These are phyloP conservation scores for Champsocephalus esox DNA, from an alignment of 2,797 vertebrate species.

Conservation along the genomic window DNA sequence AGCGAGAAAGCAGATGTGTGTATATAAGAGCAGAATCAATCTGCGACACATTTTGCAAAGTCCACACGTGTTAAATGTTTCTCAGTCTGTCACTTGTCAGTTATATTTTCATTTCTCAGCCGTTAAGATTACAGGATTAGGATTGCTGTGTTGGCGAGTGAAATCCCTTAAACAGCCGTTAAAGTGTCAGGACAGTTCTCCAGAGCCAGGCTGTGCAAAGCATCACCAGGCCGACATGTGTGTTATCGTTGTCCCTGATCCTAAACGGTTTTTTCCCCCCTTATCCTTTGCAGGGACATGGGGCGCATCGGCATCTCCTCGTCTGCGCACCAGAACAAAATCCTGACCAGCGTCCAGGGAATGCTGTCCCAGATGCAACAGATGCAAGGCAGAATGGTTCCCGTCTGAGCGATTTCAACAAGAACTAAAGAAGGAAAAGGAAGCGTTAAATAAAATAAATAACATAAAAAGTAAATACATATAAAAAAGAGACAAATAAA, in stretches of 20 bases:
- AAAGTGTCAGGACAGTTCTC: conserved; percentile 41
- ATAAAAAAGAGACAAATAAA: conserved; percentile 73
- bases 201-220: conserved; percentile 56
- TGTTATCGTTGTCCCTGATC: conserved; percentile 55
- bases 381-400: conserved; percentile 97
- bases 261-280: conserved; percentile 50
- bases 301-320: conserved; percentile 93
- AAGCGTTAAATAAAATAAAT: conserved; percentile 55
- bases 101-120: conserved; percentile 19
- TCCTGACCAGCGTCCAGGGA: conserved; percentile 93
- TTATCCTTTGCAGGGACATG: conserved; percentile 88
- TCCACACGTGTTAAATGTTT: conserved; percentile 12
- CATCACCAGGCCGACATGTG: conserved; percentile 46
- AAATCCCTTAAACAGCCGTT: conserved; percentile 45
- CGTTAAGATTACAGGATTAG: conserved; percentile 34
- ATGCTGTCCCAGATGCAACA: conserved; percentile 98
- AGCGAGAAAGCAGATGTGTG: neutral
- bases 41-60: neutral
- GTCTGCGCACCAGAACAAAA: conserved; percentile 93
- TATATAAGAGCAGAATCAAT: neutral
- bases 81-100: conserved; percentile 20
- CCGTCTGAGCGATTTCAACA: conserved; percentile 89
- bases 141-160: conserved; percentile 27
- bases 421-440: conserved; percentile 66
- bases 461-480: conserved; percentile 64